Percentiles rank a stretch among this genome's conserved stretches.
Conservation (phyloP, 2,113 vertebrate genomes). For the Cyanocitta stelleri region DNA sequence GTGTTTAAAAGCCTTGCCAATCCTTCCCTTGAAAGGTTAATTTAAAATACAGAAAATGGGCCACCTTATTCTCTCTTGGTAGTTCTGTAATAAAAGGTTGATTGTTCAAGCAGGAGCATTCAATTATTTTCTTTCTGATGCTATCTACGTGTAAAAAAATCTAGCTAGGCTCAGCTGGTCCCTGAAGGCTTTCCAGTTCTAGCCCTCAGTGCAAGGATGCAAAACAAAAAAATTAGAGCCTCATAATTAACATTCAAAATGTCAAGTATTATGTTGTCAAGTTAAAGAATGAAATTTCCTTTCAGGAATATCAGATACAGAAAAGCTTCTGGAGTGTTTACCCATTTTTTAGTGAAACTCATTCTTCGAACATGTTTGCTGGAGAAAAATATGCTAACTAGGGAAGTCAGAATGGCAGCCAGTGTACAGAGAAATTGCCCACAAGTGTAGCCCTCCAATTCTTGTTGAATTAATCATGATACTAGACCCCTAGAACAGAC, state of each 20-base stretch:
- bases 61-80: conserved; percentile 10
- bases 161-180: not conserved
- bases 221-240: not conserved
- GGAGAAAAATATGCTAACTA: not conserved
- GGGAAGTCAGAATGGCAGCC: not conserved
- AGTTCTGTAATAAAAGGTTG: conserved; percentile 46
- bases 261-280: not conserved
- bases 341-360: not conserved
- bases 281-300: not conserved
- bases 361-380: not conserved
- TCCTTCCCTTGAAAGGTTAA: conserved; percentile 40
- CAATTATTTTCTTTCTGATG: conserved; percentile 61
- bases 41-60: conserved; percentile 47
- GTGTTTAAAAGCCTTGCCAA: not conserved
- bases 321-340: not conserved
- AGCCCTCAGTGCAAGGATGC: not conserved
- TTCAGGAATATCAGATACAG: not conserved
- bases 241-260: not conserved
- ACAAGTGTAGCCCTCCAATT: not conserved
- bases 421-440: not conserved
- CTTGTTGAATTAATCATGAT: not conserved
- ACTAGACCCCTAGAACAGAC: not conserved
- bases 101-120: conserved; percentile 59
- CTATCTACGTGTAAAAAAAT: conserved; percentile 58
- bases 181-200: conserved; percentile 4